Evolutionary conservation across 1,140 invertebrate genomes (phyloP).

Genomic region (Daktulosphaira vitifoliae): DNA sequence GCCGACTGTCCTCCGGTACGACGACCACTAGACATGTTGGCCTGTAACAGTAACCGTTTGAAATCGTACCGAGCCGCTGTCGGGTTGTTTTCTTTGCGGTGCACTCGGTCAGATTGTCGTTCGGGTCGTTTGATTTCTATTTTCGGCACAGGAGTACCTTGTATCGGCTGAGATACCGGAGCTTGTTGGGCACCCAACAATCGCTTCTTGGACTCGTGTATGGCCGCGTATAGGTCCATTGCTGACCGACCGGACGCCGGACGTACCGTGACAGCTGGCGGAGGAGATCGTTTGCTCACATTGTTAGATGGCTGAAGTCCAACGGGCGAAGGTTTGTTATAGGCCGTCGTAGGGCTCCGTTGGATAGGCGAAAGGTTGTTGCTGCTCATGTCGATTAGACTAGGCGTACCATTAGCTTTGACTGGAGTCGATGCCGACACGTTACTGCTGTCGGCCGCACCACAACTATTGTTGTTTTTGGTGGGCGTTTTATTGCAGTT

Average conservation of each 20-base stretch:
- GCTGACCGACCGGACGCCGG: constrained; percentile 57
- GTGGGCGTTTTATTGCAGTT: neutral
- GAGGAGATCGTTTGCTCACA: neutral
- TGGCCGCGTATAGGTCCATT: constrained; percentile 65
- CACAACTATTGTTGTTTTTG: neutral
- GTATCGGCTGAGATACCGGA: neutral
- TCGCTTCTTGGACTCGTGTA: constrained; percentile 67
- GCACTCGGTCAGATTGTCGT: constrained; percentile 8
- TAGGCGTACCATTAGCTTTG: constrained; percentile 29
- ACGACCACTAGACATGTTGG: constrained; percentile 22
- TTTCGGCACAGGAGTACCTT: neutral
- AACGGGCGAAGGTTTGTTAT: neutral
- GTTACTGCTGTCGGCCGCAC: neutral
- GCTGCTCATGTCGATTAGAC: constrained; percentile 16
- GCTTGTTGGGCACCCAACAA: constrained; percentile 41
- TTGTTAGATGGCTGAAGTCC: too few relatives aligned
- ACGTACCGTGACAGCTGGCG: neutral
- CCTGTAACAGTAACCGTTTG: constrained; percentile 12
- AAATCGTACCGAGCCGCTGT: constrained; percentile 13
- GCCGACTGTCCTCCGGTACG: constrained; percentile 6
- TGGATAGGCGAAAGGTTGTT: constrained; percentile 37
- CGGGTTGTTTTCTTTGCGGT: neutral
- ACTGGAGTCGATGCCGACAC: constrained; percentile 38
- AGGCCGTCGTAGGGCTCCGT: neutral
- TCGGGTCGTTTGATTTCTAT: neutral